Evolutionary conservation across 2,888 invertebrate species (phyloP), one percentile per base, ranked within the genome.

Genomic region (Mactromeris polynyma): DNA sequence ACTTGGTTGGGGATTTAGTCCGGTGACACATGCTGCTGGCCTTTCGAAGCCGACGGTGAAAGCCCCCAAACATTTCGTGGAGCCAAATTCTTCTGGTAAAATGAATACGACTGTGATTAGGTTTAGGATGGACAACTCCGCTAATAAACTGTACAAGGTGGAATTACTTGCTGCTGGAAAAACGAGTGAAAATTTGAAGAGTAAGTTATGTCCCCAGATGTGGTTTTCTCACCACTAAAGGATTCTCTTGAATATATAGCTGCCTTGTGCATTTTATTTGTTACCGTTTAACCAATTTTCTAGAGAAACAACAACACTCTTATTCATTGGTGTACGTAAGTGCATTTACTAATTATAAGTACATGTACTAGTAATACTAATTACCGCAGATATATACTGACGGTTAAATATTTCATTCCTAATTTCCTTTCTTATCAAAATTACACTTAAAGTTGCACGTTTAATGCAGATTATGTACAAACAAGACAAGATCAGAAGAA

Each of bases 1-100:
- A 4, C 21, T 83, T 11, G 87, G 87, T 14, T 90, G 87, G 87
- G 90, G 90, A 19, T 83, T 87, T 26, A 87, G 85, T 31, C 90
- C 90, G 0, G 36, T 40, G 2, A 87, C 87, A 6, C 42, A 36
- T 7, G 40, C 21, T 7, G 85, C 85, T 2, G 90, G 90, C 26
- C 80, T 90, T 9, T 54, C 54, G 3, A 87, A 85, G 54, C 85
- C 90, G 21, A 85, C 38, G 3, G 58, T 85, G 14, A 73, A 83
- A 36, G 87, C 85, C n/a, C 90, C 90, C 11, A 90, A 90, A 73
- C n/a, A 87, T 7, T 42, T 80, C 19, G 81, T 73, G 0, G 7
- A 80, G 17, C 64, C 69, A 0, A 38, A 69, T 17, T 64, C 82
- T n/a, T 14, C 64, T 3, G 3, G 54, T 19, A 81, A 4, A 6